phyloP scores from a whole-genome alignment of 2,113 vertebrate species.

The Ageneiosus marmoratus region DNA sequence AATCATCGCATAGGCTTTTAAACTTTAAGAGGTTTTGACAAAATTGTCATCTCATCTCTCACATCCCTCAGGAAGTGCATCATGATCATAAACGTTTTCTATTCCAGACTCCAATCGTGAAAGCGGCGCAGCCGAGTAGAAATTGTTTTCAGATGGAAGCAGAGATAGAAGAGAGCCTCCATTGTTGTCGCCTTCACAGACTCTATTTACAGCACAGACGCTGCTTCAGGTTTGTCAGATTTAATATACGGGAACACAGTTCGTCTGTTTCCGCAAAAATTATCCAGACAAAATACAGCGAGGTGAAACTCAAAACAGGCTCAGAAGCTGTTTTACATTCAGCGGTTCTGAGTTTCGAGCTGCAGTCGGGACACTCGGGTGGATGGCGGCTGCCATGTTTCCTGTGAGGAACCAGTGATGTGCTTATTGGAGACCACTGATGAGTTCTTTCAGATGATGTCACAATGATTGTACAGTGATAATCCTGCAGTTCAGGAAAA shows the following conservation, averaged over 20 bases:
- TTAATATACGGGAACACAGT: slow-evolving; percentile 28
- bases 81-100: not conserved
- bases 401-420: not conserved
- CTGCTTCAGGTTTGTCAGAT: slow-evolving; percentile 29
- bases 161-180: slow-evolving; percentile 19
- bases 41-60: not conserved
- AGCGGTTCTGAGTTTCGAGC: not conserved
- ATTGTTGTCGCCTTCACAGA: slow-evolving; percentile 17
- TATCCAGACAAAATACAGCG: slow-evolving; percentile 10
- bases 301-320: slow-evolving; percentile 34
- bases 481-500: not conserved
- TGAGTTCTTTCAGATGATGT: not conserved
- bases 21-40: not conserved
- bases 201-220: not conserved
- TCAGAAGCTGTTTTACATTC: slow-evolving; percentile 9
- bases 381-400: slow-evolving; percentile 4
- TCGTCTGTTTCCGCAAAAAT: slow-evolving; percentile 9
- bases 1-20: too few relatives aligned
- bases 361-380: not conserved
- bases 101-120: slow-evolving; percentile 27
- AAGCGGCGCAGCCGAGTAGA: slow-evolving; percentile 3
- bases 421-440: not conserved
- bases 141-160: slow-evolving; percentile 49
- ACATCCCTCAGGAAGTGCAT: slow-evolving; percentile 22
- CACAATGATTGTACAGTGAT: not conserved